Evolutionary conservation across 30 jellyfish, hydroid and myxozoan species (phyloP), one percentile per base, ranked within the genome.

Genomic region (Pelagia noctiluca): DNA sequence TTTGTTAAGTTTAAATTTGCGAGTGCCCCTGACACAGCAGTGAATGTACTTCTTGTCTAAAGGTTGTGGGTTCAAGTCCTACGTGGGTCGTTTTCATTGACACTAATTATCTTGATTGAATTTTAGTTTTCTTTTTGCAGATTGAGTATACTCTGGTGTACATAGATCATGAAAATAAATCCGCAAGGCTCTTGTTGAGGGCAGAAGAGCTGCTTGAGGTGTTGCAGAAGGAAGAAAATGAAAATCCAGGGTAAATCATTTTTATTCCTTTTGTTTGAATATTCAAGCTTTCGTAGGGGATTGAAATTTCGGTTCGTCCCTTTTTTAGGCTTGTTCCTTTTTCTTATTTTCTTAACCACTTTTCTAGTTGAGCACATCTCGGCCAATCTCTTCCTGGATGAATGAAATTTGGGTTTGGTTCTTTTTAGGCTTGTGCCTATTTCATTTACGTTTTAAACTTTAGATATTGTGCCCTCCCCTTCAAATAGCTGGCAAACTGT

Each of bases 91-190:
- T 53, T 53, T 7, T 4, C 22, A 33, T n/a, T 53, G 16, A 35
- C 1, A 10, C 5, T 13, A 38, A 70, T 34, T 4, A 0, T 31
- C 22, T 33, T 35, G 4, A 30, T 33, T 1, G 7, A 1, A 5
- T 1, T 35, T 35, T 71, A 3, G 10, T 47, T 75, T 23, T 36
- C 74, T 77, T 74, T 38, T 10, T 24, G 8, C 65, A 94, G 99
- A 94, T 94, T 78, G 99, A 94, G 73, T 94, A 94, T 63, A 73
- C 90, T n/a, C 63, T 94, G 82, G 83, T 88, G 25, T 80, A 89
- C 73, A 23, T 94, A 22, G 99, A 94, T 69, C 91, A 94, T 61
- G 86, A 89, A 48, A 89, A 94, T 63, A 88, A 94, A 70, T 65
- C 97, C 21, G 97, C 97, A 24, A 75, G 96, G 26, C 70, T 94